A percentile compares a stretch with the other conserved stretches of the same genome.
Conservation (phyloP, 1,140 invertebrate species). For the Augochlora pura region DNA sequence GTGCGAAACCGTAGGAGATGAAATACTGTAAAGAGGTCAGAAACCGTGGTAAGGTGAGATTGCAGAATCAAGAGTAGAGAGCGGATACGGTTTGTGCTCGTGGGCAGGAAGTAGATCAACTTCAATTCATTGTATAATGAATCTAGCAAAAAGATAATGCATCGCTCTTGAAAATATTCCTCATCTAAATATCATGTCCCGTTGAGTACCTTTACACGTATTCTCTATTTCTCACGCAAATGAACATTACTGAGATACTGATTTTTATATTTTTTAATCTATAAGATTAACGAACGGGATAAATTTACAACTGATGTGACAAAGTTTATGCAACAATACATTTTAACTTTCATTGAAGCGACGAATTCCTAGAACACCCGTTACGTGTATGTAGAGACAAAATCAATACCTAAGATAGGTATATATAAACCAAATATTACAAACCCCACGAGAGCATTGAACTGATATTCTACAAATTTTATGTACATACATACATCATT, state of each 20-base stretch:
- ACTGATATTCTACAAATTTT: background rate
- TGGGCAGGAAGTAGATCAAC: slow-evolving; percentile 42
- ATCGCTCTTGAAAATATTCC: background rate
- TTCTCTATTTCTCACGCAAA: background rate
- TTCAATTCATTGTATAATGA: slow-evolving; percentile 35
- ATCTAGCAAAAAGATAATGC: slow-evolving; percentile 13
- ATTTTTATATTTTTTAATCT: background rate
- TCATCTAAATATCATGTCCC: background rate
- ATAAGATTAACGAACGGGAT: background rate
- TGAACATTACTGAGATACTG: background rate
- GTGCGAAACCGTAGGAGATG: background rate
- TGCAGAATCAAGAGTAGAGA: slow-evolving; percentile 39
- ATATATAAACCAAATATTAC: slow-evolving; percentile 17
- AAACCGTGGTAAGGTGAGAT: slow-evolving; percentile 35
- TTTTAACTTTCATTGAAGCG: background rate
- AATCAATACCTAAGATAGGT: slow-evolving; percentile 36
- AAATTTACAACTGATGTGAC: background rate
- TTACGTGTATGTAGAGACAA: slow-evolving; percentile 10
- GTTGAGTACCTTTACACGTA: background rate
- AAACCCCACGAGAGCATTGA: background rate
- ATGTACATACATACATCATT: background rate
- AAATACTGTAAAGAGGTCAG: slow-evolving; percentile 28
- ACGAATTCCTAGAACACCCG: background rate
- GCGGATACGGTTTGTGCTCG: slow-evolving; percentile 33
- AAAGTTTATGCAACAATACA: background rate